A percentile compares a stretch with the other conserved stretches of the same genome.
Evolutionary conservation across 35 echinoderm and acorn worm species (phyloP).

Genomic region (Ophiothrix spiculata): DNA sequence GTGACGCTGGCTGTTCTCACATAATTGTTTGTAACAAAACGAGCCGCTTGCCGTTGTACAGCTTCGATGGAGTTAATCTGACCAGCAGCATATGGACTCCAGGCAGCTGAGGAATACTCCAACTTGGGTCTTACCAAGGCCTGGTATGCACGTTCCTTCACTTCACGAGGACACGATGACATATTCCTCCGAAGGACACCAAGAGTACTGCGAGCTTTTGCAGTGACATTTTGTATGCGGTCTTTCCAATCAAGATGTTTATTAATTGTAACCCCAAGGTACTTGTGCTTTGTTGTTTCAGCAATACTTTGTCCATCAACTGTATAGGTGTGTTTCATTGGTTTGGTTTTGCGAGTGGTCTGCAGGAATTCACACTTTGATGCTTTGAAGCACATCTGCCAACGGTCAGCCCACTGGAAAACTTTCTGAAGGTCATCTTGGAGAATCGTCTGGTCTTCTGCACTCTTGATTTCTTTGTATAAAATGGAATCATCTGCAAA

Average conservation of each 20-base stretch:
- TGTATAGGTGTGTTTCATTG: conserved; percentile 19
- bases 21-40: conserved; percentile 1
- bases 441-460: neutral
- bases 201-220: neutral
- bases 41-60: conserved; percentile 16
- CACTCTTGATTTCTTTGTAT: conserved; percentile 42
- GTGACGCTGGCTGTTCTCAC: neutral
- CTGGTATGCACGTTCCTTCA: conserved; percentile 17
- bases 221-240: neutral
- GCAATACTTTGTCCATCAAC: neutral
- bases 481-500: conserved; percentile 77
- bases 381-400: conserved; percentile 59
- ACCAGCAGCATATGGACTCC: conserved; percentile 16
- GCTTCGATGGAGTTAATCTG: conserved; percentile 30
- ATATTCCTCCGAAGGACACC: conserved; percentile 33
- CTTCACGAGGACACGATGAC: neutral
- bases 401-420: conserved; percentile 14
- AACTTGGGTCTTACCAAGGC: conserved; percentile 41
- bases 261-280: conserved; percentile 29
- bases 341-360: conserved; percentile 14
- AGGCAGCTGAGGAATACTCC: conserved; percentile 28
- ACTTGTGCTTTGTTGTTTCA: conserved; percentile 7
- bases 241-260: conserved; percentile 30
- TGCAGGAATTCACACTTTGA: conserved; percentile 46
- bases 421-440: conserved; percentile 41